Base-by-base conservation (phyloP, 2,113 vertebrate species). In the Sceloporus undulatus region DNA sequence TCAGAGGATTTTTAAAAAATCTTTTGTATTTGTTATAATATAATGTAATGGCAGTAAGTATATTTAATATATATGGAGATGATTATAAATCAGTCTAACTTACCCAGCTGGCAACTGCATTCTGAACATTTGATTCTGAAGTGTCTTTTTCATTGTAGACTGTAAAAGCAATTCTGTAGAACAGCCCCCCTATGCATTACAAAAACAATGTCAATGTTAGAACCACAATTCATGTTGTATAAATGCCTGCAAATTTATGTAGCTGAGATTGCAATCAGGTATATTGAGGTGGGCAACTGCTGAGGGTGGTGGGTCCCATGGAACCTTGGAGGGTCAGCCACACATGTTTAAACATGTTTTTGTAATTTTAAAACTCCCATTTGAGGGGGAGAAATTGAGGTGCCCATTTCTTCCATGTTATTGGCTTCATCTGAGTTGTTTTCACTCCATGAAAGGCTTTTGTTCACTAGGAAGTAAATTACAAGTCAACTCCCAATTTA, bases 71-170 rank as follows among this genome's bases (percentile, higher is more conserved):
- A 52, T 66, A 54, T 5, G 3, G n/a, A 76, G 23, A 76, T 10
- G 27, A 13, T 74, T 25, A 77, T 81, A 87, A 87, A 23, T 56
- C 68, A 90, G 52, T 0, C 86, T 90, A 71, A 96, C 97, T 97
- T 97, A 99, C 98, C 98, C 98, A 98, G 88, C 94, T 92, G 38
- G 94, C 95, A 90, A 98, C 93, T 0, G 96, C 94, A 79, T 83
- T 95, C 79, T 97, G 95, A 56, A 98, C 96, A 79, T 96, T 96
- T 0, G 88, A 89, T 52, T 84, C 94, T 0, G 93, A 85, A 65
- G 95, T 86, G 14, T 84, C 68, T 65, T 88, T 88, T 40, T 87
- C 84, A 73, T 95, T 97, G 87, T 92, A 94, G 93, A 98, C 95
- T 86, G 91, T 94, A 88, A 99, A 89, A 1, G 96, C 95, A 78